Evolutionary conservation across 92 coral and sea anemone species (phyloP), one percentile per base, ranked within the genome.

Genomic region (Epizoanthus illoricatus): DNA sequence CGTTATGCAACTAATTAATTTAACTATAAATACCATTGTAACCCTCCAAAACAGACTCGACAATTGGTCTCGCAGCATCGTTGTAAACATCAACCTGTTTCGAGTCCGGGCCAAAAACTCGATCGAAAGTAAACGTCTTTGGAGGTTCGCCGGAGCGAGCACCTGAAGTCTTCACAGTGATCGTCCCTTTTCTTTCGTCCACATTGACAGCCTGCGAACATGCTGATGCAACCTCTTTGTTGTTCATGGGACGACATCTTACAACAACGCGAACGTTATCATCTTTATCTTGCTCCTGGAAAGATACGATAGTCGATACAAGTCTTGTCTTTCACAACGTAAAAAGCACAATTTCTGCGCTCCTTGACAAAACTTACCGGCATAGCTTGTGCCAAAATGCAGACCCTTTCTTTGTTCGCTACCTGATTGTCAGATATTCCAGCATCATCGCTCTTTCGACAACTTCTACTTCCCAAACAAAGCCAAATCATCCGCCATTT

Each of bases 241-340:
- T 91, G 86, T 94, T 96, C 91, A 96, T 87, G 71, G 99, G 99
- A 84, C 99, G 99, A 76, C 99, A 96, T 88, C 99, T 84, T 0
- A 96, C 99, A 49, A 96, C 99, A n/a, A 96, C 99, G 57, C 99
- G 95, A 41, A 96, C 99, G 78, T 96, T 96, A 69, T 96, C 96
- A 73, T 88, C 88, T 10, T 90, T 89, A 40, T 89, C 84, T 83
- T 86, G 87, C 88, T 93, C 80, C 71, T 69, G 41, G 20, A 82
- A 56, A 9, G 12, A 85, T 62, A 66, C 69, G 65, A 28, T 1
- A 28, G 36, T 28, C 36, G 36, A 28, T 28, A 28, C 36, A 28
- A 28, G 36, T 1, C 36, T 28, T 28, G 36, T 28, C 36, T 28
- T 28, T 28, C 36, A 28, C 36, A 28, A 28, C 36, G 74, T 67